phyloP scores from a whole-genome alignment of 2,113 vertebrate species.

The Montifringilla adamsi region DNA sequence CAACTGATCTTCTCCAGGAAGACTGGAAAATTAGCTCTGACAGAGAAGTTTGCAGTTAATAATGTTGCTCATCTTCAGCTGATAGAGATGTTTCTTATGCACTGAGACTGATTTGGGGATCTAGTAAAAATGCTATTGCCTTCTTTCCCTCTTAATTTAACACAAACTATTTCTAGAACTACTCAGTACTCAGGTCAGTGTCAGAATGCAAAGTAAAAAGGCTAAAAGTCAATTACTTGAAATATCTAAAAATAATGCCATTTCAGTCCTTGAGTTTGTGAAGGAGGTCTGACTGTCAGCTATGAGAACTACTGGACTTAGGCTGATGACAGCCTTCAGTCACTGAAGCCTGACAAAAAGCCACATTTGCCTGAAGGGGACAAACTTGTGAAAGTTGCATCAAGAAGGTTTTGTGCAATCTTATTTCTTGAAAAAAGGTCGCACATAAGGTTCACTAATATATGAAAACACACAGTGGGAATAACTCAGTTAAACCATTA shows the following conservation, averaged over 20 bases:
- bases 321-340: not conserved
- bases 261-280: not conserved
- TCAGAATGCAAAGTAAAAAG: not conserved
- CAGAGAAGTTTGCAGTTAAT: constrained; percentile 3
- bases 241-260: not conserved
- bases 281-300: not conserved
- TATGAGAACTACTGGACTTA: not conserved
- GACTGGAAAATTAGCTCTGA: constrained; percentile 37
- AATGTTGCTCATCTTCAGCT: not conserved
- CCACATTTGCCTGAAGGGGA: not conserved
- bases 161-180: not conserved
- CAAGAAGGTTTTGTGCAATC: not conserved
- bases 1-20: not conserved
- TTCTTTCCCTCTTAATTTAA: not conserved
- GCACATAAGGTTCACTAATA: not conserved
- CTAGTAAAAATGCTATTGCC: not conserved
- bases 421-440: not conserved
- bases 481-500: not conserved
- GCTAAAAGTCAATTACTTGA: not conserved
- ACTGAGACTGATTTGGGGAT: not conserved
- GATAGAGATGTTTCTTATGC: not conserved
- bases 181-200: not conserved
- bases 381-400: not conserved
- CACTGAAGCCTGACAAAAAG: not conserved
- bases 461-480: not conserved